These are phyloP conservation scores for Hormaphis cornu DNA, from an alignment of 1,140 invertebrate genomes.

Conservation along the genomic window DNA sequence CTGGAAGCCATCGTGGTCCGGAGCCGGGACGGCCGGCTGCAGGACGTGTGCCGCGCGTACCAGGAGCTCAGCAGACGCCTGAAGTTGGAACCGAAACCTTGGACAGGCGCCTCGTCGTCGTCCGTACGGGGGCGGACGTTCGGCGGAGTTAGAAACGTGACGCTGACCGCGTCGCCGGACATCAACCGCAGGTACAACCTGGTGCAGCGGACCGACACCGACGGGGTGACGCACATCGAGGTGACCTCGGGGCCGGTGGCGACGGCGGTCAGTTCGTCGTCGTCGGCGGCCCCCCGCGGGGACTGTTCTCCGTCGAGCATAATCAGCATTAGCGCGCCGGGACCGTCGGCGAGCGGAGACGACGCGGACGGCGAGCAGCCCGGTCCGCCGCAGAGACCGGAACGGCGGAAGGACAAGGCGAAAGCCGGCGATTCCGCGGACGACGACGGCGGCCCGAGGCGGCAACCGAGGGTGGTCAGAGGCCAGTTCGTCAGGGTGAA, in stretches of 20 bases:
- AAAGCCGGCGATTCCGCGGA: background rate
- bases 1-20: conserved; percentile 37
- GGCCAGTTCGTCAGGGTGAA: conserved; percentile 37
- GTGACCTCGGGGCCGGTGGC: conserved; percentile 31
- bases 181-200: conserved; percentile 35
- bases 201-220: conserved; percentile 37
- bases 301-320: conserved; percentile 36
- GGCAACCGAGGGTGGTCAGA: conserved; percentile 35
- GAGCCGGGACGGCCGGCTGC: conserved; percentile 32
- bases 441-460: background rate
- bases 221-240: conserved; percentile 39
- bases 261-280: background rate
- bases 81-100: conserved; percentile 27
- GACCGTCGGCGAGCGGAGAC: conserved; percentile 19
- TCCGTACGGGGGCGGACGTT: background rate
- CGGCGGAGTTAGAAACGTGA: background rate
- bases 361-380: background rate
- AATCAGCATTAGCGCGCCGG: conserved; percentile 39
- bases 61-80: conserved; percentile 36
- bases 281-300: background rate
- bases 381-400: conserved; percentile 36
- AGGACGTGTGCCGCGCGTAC: conserved; percentile 33
- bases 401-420: conserved; percentile 33
- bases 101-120: background rate
- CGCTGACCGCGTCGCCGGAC: background rate